Evolutionary conservation across 1,140 invertebrate species (phyloP).

Genomic region (Galendromus occidentalis): DNA sequence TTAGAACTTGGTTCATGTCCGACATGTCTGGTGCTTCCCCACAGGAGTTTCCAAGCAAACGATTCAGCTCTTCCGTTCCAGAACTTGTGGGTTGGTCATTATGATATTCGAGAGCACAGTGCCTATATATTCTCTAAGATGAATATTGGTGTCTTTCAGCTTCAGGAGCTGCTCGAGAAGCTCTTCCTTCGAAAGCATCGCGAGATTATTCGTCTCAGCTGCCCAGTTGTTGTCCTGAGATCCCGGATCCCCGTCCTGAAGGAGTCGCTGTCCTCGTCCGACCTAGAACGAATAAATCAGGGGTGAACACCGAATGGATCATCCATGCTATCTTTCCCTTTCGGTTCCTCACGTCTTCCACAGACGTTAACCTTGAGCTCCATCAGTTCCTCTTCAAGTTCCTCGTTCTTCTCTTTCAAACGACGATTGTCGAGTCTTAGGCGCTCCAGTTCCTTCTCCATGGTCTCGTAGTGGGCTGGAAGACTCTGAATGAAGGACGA

Average conservation of each 20-base stretch:
- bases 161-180: not conserved
- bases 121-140: conserved; percentile 1
- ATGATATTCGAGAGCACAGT: conserved; percentile 8
- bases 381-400: conserved; percentile 7
- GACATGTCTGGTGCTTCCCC: no score
- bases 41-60: no score
- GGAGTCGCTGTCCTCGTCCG: not conserved
- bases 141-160: not conserved
- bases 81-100: not conserved
- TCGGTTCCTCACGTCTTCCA: not conserved
- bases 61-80: not conserved
- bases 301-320: no score
- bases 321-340: not conserved
- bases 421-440: not conserved
- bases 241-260: not conserved
- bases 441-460: not conserved
- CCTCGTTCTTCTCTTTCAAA: not conserved
- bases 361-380: not conserved
- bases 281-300: not conserved
- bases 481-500: not conserved
- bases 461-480: conserved; percentile 1
- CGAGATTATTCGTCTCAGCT: not conserved
- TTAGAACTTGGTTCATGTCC: no score
- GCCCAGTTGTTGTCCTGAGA: conserved; percentile 9
- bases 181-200: conserved; percentile 2